Base-by-base conservation (phyloP, 2,113 vertebrate genomes). In the Heterochromis multidens region DNA sequence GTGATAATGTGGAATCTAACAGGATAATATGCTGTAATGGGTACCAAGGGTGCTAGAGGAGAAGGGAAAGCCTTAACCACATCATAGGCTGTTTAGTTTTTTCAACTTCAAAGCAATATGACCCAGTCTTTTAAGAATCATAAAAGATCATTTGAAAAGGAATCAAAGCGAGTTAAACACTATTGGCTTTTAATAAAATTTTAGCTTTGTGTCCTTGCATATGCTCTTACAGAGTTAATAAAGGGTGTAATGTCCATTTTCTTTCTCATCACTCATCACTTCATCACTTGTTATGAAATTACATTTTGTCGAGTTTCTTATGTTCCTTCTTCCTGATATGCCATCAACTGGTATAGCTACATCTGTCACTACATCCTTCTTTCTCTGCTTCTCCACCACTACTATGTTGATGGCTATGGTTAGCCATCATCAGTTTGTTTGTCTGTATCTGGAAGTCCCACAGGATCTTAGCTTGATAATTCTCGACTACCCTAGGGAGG, bases 11-110 rank as follows among this genome's bases (percentile, higher is more conserved):
- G 43, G 58, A 90, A 19, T 82, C 43, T 91, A 83, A 87, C 77
- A 84, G 85, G 85, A 90, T 92, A 89, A 92, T 87, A 80, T 86
- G 43, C 63, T 79, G 77, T 90, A 93, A 94, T 89, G 52, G 80
- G 82, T 61, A 90, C 83, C 76, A 78, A 79, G 90, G 80, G 87
- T 81, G 76, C 82, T 86, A 63, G 62, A 61, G 13, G 77, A 85
- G 67, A 81, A 33, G 65, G 21, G 21, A 21, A 80, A 87, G 65
- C 80, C 63, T 88, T 80, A 60, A 87, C 57, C 70, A 63, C 70
- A 86, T 83, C 79, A 58, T 5, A 83, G 59, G 31, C 59, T 86
- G 77, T 88, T 89, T 79, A 74, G 35, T 85, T 83, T 85, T 86
- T 65, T 17, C 58, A 25, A 85, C 90, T 91, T 93, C 88, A 91